Percentiles rank a stretch among this genome's conserved stretches.
These are phyloP conservation scores for Sisor rabdophorus DNA, from an alignment of 2,113 vertebrate species.

Conservation along the genomic window DNA sequence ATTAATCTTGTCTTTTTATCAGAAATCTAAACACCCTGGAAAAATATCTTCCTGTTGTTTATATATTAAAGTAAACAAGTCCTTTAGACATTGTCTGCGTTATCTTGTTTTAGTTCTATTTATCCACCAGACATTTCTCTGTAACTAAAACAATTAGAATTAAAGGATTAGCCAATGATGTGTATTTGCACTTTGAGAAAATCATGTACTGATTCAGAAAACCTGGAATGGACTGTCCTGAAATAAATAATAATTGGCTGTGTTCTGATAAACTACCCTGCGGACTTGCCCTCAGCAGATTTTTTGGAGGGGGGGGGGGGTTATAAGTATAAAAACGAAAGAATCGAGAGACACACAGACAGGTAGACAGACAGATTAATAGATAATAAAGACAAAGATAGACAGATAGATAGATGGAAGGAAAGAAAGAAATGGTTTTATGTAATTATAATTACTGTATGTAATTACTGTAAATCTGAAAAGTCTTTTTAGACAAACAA, in stretches of 20 bases:
- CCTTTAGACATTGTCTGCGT: neutral
- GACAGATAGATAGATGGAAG: too few species aligned
- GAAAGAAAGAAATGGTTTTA: too few species aligned
- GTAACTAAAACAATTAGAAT: neutral
- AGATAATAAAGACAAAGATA: too few species aligned
- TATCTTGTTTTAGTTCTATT: neutral
- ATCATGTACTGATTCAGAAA: constrained; percentile 16
- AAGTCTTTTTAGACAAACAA: too few species aligned
- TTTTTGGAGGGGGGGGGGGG: neutral
- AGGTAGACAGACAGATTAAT: too few species aligned
- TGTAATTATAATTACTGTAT: too few species aligned
- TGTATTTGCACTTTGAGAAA: neutral
- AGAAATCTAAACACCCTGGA: neutral
- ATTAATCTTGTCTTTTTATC: neutral
- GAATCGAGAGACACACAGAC: too few species aligned
- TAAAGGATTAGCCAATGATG: constrained; percentile 13
- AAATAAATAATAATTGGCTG: neutral
- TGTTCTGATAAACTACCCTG: neutral
- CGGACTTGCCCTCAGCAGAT: neutral
- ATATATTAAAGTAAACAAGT: neutral
- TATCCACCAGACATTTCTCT: neutral
- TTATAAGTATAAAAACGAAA: too few species aligned
- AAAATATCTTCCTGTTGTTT: neutral
- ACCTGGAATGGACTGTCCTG: neutral
- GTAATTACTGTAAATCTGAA: too few species aligned